Evolutionary conservation across 2,113 vertebrate species (phyloP).

Genomic region (Triplophysa dalaica): DNA sequence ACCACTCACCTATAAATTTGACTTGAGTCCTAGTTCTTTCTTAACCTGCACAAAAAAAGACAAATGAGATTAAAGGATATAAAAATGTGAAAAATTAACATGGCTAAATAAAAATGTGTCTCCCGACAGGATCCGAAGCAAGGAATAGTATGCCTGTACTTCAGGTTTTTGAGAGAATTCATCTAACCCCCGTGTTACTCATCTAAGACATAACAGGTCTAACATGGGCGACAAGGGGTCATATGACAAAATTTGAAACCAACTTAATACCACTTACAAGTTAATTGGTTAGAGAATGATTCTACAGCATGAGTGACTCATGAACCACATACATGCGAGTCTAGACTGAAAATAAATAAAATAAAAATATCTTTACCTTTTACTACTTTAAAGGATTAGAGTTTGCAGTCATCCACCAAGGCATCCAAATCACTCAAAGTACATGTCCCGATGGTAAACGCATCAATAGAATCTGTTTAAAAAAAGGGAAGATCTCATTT

Average conservation of each 20-base stretch:
- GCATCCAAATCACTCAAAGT: no score
- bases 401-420: no score
- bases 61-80: background rate
- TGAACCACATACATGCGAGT: background rate
- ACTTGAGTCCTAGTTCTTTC: background rate
- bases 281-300: background rate
- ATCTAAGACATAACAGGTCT: constrained; percentile 75
- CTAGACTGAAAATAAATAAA: background rate
- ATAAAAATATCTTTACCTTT: background rate
- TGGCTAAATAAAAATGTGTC: constrained; percentile 58
- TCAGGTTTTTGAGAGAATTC: constrained; percentile 76
- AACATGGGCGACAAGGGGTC: constrained; percentile 61
- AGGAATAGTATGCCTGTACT: constrained; percentile 59
- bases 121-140: constrained; percentile 72
- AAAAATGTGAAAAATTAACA: background rate
- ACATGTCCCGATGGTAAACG: no score
- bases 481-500: no score
- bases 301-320: background rate
- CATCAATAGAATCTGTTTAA: no score
- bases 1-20: background rate
- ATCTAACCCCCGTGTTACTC: constrained; percentile 79
- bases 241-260: background rate
- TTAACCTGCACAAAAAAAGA: background rate
- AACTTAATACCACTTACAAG: background rate
- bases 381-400: no score